Evolutionary conservation across 2,113 vertebrate genomes (phyloP), one percentile per base, ranked within the genome.

Genomic region (Typhlomys cinereus): DNA sequence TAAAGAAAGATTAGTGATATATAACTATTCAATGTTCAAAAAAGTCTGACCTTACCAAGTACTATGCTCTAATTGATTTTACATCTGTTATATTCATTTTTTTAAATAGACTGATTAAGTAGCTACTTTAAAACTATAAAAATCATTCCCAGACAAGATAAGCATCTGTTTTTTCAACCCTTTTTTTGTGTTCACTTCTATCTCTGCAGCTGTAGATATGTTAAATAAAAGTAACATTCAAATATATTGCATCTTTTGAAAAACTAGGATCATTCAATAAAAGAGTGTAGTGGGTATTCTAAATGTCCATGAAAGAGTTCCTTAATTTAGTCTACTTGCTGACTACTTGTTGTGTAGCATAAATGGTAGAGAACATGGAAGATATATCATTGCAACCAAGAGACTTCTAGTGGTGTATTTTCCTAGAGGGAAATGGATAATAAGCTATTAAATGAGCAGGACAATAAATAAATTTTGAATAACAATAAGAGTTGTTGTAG

Each of bases 201-300:
- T 9, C 31, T 78, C 71, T 64, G 36, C 25, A 79, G 29, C 21
- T 86, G 57, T 6, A 27, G 13, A 34, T 31, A 88, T 54, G 14
- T 18, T 46, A 50, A 27, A 41, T n/a, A 64, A 10, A 50, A 27
- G n/a, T n/a, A 64, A 10, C 69, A 59, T 85, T 48, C 31, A 46
- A 41, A 80, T 52, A 85, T 82, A 64, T 66, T 71, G 12, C 11
- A 61, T n/a, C 34, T 87, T 92, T 79, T 29, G 52, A 0, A 89
- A 92, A 89, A 82, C 6, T 41, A 84, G 74, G 29, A 88, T 50
- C 31, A 83, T 66, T 5, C 78, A 96, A 75, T 17, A 27, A 64
- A n/a, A 66, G 75, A 29, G 3, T 6, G 31, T 83, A 36, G 69
- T 59, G 48, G n/a, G 3, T 57, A 93, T 83, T 92, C 52, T 92